Evolutionary conservation across 2,113 vertebrate species (phyloP).

Genomic region (Brachyistius frenatus): DNA sequence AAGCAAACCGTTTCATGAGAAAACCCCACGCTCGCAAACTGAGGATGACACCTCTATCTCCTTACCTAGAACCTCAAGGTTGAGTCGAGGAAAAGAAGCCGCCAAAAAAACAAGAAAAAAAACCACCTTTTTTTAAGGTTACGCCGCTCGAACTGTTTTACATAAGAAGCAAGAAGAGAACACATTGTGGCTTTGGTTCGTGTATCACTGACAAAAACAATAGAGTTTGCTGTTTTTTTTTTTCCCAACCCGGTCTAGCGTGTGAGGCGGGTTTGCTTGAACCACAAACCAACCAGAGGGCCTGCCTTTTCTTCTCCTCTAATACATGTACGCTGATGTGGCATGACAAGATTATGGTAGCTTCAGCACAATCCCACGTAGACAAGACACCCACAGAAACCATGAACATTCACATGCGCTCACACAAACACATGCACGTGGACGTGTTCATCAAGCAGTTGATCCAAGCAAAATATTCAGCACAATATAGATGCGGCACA

Average conservation of each 20-base stretch:
- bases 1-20: slow-evolving; percentile 77
- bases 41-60: slow-evolving; percentile 76
- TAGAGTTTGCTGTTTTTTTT: slow-evolving; percentile 63
- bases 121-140: slow-evolving; percentile 64
- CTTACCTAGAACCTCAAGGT: slow-evolving; percentile 71
- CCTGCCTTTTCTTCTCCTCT: slow-evolving; percentile 72
- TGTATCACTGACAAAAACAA: slow-evolving; percentile 81
- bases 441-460: not conserved
- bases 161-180: slow-evolving; percentile 68
- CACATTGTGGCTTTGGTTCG: slow-evolving; percentile 78
- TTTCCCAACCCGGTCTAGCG: slow-evolving; percentile 36
- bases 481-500: not conserved
- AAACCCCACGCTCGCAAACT: slow-evolving; percentile 56
- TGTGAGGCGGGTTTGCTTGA: slow-evolving; percentile 59
- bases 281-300: slow-evolving; percentile 79
- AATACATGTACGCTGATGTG: slow-evolving; percentile 59
- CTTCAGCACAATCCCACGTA: slow-evolving; percentile 60
- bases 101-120: slow-evolving; percentile 61
- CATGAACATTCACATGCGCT: slow-evolving; percentile 9
- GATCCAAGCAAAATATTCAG: slow-evolving; percentile 5
- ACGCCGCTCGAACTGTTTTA: slow-evolving; percentile 74
- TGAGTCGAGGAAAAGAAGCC: slow-evolving; percentile 61
- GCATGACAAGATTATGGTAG: slow-evolving; percentile 67
- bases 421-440: slow-evolving; percentile 14
- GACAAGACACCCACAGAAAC: slow-evolving; percentile 40